Percentiles rank a stretch among this genome's conserved stretches.
Evolutionary conservation across 2,113 vertebrate genomes (phyloP).

Genomic region (Tympanuchus pallidicinctus): DNA sequence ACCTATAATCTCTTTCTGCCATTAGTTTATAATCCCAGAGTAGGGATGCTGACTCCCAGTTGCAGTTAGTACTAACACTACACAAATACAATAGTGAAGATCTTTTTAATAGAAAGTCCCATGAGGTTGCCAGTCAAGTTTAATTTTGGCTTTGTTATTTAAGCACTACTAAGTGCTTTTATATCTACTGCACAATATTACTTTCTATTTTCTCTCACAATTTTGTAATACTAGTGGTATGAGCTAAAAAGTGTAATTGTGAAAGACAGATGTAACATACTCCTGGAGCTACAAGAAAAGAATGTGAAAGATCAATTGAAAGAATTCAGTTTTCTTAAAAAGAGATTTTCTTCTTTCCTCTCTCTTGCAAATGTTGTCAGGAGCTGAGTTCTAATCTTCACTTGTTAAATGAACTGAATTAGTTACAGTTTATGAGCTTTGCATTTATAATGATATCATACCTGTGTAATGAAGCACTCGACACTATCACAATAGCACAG

Average conservation of each 20-base stretch:
- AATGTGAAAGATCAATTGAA: neutral
- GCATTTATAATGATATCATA: neutral
- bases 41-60: neutral
- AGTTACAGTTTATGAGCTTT: neutral
- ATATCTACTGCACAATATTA: neutral
- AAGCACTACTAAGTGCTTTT: conserved; percentile 27
- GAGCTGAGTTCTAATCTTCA: neutral
- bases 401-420: neutral
- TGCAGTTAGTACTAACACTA: neutral
- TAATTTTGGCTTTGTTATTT: conserved; percentile 5
- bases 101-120: conserved; percentile 6
- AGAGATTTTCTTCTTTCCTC: neutral
- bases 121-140: neutral
- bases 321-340: neutral
- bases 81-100: neutral
- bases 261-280: neutral
- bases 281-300: neutral
- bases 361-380: neutral
- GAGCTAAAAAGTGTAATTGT: neutral
- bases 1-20: neutral
- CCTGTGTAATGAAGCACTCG: neutral
- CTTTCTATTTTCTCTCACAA: neutral
- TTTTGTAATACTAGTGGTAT: neutral
- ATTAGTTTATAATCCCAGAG: neutral
- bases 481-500: neutral